Percentiles rank a stretch among this genome's conserved stretches.
Evolutionary conservation across 1,140 invertebrate genomes (phyloP).

Genomic region (Drosophila miranda): DNA sequence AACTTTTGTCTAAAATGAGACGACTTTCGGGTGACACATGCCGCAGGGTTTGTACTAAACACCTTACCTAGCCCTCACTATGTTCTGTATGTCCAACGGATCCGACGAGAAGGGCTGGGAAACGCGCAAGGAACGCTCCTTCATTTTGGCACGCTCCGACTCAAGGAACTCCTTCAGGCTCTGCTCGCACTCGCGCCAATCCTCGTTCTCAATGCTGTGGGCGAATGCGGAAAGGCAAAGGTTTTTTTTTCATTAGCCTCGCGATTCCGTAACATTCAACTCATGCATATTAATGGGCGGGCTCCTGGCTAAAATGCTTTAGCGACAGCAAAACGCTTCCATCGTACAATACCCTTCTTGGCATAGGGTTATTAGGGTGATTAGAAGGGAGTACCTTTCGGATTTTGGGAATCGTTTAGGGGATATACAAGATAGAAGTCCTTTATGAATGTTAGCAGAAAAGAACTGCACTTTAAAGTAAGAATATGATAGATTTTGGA

Average conservation of each 20-base stretch:
- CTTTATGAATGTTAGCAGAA: too few relatives aligned
- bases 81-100: conserved; percentile 74
- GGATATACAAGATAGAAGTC: too few relatives aligned
- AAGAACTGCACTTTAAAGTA: too few relatives aligned
- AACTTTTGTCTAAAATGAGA: conserved; percentile 65
- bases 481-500: too few relatives aligned
- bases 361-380: not conserved
- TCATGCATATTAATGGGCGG: conserved; percentile 57
- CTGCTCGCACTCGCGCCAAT: conserved; percentile 79
- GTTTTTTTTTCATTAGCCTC: conserved; percentile 36
- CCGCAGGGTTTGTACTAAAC: not conserved
- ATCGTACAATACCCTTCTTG: conserved; percentile 12
- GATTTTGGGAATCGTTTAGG: too few relatives aligned
- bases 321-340: conserved; percentile 8
- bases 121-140: conserved; percentile 63
- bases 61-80: conserved; percentile 68
- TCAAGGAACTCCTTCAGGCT: conserved; percentile 77
- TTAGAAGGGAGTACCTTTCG: too few relatives aligned
- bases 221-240: not conserved
- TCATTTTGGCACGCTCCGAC: conserved; percentile 75
- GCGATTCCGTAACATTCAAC: conserved; percentile 40
- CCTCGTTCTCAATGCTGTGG: conserved; percentile 70
- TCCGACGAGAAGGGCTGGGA: conserved; percentile 71
- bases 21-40: not conserved
- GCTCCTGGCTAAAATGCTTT: conserved; percentile 16